Evolutionary conservation across 2,113 vertebrate species (phyloP).

Genomic region (Chrysochloris asiatica): DNA sequence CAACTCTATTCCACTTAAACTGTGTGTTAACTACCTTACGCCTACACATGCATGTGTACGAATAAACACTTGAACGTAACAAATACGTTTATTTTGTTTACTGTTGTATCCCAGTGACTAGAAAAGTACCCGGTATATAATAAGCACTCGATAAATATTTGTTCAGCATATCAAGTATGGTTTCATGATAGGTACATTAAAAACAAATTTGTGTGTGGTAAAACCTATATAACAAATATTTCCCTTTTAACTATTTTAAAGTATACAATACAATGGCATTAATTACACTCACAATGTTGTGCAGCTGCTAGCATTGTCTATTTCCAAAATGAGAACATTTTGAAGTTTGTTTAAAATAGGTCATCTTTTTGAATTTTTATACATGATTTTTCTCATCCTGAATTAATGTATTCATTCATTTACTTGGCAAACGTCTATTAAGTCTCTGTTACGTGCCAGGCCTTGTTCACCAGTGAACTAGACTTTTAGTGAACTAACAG

Average conservation of each 20-base stretch:
- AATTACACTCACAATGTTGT: not conserved
- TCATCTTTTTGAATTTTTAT: not conserved
- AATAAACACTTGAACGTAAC: not conserved
- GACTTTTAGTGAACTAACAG: not conserved
- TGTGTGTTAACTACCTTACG: not conserved
- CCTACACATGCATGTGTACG: not conserved
- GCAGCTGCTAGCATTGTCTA: not conserved
- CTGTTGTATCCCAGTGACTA: not conserved
- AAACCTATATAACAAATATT: not conserved
- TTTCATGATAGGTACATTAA: not conserved
- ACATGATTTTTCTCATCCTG: not conserved
- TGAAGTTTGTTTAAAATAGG: not conserved
- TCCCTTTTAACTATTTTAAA: not conserved
- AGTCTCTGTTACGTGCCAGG: not conserved
- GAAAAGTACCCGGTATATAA: not conserved
- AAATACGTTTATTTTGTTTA: constrained; percentile 10
- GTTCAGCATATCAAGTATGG: not conserved
- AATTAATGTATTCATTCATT: not conserved
- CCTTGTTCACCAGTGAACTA: not conserved
- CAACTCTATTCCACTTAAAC: not conserved
- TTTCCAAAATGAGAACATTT: not conserved
- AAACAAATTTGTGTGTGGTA: too few species aligned
- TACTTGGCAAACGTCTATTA: not conserved
- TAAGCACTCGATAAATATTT: constrained; percentile 8
- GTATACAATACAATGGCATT: not conserved